Conservation (phyloP, 1,140 invertebrate genomes). For the Zaprionus nigranus region DNA sequence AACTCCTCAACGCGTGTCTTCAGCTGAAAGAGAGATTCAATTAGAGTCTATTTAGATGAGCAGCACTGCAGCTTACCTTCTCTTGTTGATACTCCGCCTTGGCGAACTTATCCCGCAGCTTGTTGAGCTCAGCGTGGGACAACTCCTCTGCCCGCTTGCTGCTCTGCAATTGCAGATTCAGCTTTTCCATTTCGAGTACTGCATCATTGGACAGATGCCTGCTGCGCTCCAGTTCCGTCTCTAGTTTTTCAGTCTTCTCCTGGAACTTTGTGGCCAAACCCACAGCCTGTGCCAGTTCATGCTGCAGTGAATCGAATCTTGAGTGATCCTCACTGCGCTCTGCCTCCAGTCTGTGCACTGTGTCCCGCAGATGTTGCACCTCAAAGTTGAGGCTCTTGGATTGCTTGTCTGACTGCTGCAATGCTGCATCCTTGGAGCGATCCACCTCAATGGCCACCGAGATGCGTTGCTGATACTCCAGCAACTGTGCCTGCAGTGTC, state of each 20-base stretch:
- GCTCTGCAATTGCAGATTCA: conserved; percentile 72
- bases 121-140: conserved; percentile 68
- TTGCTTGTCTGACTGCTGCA: conserved; percentile 87
- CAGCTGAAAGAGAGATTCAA: conserved; percentile 30
- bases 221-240: conserved; percentile 56
- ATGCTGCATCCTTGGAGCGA: conserved; percentile 89
- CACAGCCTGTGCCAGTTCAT: conserved; percentile 75
- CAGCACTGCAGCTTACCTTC: conserved; percentile 48
- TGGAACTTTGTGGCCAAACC: conserved; percentile 75
- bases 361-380: conserved; percentile 61
- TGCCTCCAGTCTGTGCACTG: conserved; percentile 55
- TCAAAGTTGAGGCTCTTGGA: conserved; percentile 61
- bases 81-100: conserved; percentile 76
- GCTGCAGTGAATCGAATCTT: conserved; percentile 64
- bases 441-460: conserved; percentile 91
- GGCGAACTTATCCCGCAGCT: conserved; percentile 71
- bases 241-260: conserved; percentile 74
- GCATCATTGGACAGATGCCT: conserved; percentile 41
- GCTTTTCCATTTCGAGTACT: conserved; percentile 60
- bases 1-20: conserved; percentile 66
- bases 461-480: conserved; percentile 91
- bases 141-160: conserved; percentile 68
- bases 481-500: conserved; percentile 88
- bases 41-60: not conserved
- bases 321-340: conserved; percentile 62